These are phyloP conservation scores for Tromatobia lineatoria DNA, from an alignment of 2,888 invertebrate genomes.

Conservation along the genomic window DNA sequence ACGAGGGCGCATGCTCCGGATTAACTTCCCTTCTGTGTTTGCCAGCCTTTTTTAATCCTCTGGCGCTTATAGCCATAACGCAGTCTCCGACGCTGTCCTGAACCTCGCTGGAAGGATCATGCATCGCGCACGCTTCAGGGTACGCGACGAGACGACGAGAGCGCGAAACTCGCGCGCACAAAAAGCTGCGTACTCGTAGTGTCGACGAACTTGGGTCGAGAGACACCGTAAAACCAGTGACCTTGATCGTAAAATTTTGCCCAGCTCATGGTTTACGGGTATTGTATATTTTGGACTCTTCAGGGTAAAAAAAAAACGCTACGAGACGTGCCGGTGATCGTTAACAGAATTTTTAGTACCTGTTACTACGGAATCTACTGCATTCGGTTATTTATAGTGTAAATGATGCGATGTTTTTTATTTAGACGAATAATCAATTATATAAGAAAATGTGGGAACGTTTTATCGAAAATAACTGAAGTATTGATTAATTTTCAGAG, in stretches of 20 bases:
- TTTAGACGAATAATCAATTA: no score
- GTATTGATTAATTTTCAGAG: no score
- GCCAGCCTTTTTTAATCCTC: slow-evolving; percentile 16
- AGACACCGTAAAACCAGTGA: slow-evolving; percentile 62
- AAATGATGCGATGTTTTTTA: no score
- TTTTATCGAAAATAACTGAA: no score
- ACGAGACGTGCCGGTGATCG: not conserved
- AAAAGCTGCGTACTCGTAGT: slow-evolving; percentile 42
- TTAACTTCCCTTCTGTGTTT: slow-evolving; percentile 61
- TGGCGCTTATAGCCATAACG: not conserved
- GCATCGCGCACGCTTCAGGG: slow-evolving; percentile 32
- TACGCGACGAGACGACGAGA: slow-evolving; percentile 19
- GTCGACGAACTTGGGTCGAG: slow-evolving; percentile 62
- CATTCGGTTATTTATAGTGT: no score
- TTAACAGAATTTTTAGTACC: not conserved
- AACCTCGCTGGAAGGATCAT: slow-evolving; percentile 27
- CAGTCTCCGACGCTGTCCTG: not conserved
- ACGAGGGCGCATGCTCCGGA: slow-evolving; percentile 74
- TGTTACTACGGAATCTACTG: not conserved
- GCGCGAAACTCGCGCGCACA: slow-evolving; percentile 48
- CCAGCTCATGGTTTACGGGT: not conserved
- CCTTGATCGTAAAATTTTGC: slow-evolving; percentile 69
- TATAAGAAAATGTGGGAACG: no score
- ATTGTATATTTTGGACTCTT: not conserved
- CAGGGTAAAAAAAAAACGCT: not conserved